Conservation (phyloP, 2,113 vertebrate genomes). For the Nycticebus coucang region DNA sequence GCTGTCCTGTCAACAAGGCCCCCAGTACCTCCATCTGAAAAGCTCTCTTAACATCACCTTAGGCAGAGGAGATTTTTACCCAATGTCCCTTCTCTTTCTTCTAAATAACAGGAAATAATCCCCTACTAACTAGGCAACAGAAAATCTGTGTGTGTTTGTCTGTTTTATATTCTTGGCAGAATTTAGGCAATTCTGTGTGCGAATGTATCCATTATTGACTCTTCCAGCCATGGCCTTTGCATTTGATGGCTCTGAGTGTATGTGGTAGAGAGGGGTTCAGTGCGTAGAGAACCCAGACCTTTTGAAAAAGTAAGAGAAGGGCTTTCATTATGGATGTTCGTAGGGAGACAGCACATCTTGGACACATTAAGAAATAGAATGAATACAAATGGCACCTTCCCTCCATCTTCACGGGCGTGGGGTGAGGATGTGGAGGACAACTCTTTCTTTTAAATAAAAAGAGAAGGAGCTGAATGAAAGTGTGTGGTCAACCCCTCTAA, state of each 20-base stretch:
- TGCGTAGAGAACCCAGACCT: not conserved
- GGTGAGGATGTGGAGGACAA: not conserved
- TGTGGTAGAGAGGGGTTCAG: fast-evolving
- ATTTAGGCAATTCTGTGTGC: too few relatives aligned
- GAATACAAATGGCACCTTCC: conserved; percentile 59
- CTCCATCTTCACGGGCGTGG: conserved; percentile 36
- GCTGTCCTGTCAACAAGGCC: not conserved
- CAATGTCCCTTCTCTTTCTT: not conserved
- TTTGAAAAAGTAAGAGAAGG: not conserved
- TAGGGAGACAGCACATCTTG: not conserved
- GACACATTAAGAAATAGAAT: not conserved
- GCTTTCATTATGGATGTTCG: not conserved
- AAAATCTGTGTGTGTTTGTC: fast-evolving
- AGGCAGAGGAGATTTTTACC: not conserved
- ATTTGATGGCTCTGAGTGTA: not conserved
- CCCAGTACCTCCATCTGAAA: not conserved
- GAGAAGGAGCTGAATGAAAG: conserved; percentile 72
- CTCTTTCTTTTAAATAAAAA: conserved; percentile 76
- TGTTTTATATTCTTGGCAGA: not conserved
- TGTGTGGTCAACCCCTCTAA: conserved; percentile 62
- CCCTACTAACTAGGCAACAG: fast-evolving
- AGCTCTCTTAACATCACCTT: not conserved
- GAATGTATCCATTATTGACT: fast-evolving
- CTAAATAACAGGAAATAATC: not conserved
- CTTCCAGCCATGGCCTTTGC: not conserved